Conservation (phyloP, 2,797 vertebrate genomes). For the Crenichthys baileyi region DNA sequence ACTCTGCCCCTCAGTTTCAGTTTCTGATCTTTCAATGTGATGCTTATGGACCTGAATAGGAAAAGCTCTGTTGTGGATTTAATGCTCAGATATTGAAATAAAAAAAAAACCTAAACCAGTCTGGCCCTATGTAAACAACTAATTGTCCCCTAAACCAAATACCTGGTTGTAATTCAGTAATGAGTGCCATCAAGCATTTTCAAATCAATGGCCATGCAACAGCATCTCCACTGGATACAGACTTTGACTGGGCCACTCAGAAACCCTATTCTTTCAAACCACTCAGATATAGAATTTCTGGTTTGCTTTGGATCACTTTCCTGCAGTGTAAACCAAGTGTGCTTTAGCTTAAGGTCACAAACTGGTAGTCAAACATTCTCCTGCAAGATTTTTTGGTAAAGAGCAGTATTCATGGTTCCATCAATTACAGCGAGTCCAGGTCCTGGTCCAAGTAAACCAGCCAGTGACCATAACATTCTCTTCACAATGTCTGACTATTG, state of each 20-base stretch:
- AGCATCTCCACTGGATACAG: neutral
- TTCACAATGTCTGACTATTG: too few relatives aligned
- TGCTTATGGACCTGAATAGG: constrained; percentile 34
- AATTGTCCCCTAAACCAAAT: neutral
- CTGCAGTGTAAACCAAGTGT: neutral
- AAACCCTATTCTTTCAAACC: neutral
- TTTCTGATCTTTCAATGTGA: constrained; percentile 24
- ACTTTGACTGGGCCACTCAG: neutral
- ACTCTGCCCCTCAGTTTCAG: constrained; percentile 3
- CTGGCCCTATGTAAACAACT: neutral
- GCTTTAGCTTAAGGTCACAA: neutral
- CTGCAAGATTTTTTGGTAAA: too few relatives aligned
- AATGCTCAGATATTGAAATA: neutral
- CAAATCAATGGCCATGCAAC: neutral
- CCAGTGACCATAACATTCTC: too few relatives aligned
- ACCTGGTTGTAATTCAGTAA: neutral
- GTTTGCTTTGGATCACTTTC: neutral
- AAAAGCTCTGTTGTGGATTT: constrained; percentile 13
- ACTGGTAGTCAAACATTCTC: too few relatives aligned
- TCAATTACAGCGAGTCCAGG: neutral
- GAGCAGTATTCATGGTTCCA: too few relatives aligned
- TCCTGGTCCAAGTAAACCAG: neutral
- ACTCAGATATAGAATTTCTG: neutral
- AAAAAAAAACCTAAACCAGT: neutral
- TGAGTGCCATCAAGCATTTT: neutral